Evolutionary conservation across 2,113 vertebrate genomes (phyloP), one percentile per base, ranked within the genome.

Genomic region (Thymallus thymallus): DNA sequence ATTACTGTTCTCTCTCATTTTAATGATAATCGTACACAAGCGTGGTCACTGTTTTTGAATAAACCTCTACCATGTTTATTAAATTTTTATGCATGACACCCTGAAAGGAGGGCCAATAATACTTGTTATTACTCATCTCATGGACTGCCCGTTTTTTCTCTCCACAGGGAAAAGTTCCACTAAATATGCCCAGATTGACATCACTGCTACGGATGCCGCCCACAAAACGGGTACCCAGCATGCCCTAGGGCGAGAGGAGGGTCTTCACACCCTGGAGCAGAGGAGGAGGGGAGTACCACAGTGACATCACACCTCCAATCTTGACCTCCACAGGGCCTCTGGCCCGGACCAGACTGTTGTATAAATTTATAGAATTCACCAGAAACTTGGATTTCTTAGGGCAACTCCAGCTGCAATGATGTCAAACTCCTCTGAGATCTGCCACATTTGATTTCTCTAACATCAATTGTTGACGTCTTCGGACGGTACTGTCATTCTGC

Each of bases 141-240:
- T 22, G n/a, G 56, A 22, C 13, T 6, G n/a, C 56, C 51, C 6
- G 2, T 29, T 63, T 29, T 75, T 66, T 85, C 24, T 82, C 63
- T 75, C 3, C 5, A 64, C 83, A 98, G 97, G 94, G 13, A 88
- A 90, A 2, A 85, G 92, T 1, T 82, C 92, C 26, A 94, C 94
- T 6, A 91, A 90, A 7, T 98, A 97, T 0, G 95, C 94, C 0
- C 96, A 96, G 85, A 97, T 98, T 0, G 95, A 98, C 89, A 93
- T 97, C 24, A 63, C 85, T 0, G 96, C 96, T 30, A 97, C 94
- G 0, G 95, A 95, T 89, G 95, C 92, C 0, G 96, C 96, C 0
- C 96, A 95, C 79, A 94, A 94, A 63, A 96, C 95, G 0, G 95
- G 96, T 0, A 90, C 92, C 0, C 91, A 89, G 85, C 97, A 97